Evolutionary conservation across 2,797 vertebrate genomes (phyloP).

Genomic region (Pantherophis vulpinus): DNA sequence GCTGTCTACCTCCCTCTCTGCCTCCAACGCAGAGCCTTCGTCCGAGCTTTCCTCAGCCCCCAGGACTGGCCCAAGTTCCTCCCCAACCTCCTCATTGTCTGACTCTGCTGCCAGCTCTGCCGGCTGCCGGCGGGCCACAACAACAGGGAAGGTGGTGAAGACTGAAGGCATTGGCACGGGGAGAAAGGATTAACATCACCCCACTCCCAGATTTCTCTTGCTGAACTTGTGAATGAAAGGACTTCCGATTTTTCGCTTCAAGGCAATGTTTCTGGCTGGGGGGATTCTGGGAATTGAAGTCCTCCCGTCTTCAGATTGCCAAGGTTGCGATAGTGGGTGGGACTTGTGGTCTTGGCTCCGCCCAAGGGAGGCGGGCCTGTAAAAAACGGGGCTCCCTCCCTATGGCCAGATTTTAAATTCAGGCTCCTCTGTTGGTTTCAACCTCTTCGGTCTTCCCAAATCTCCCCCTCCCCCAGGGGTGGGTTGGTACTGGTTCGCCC

Average conservation of each 20-base stretch:
- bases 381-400: not conserved
- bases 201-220: not conserved
- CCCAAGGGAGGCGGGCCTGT: too few species aligned
- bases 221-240: not conserved
- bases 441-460: not conserved
- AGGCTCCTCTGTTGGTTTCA: too few species aligned
- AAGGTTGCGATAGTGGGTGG: not conserved
- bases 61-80: too few species aligned
- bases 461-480: not conserved
- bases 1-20: too few species aligned
- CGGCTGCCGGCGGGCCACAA: too few species aligned
- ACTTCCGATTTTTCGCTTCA: not conserved
- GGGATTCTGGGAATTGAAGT: not conserved
- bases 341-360: too few species aligned
- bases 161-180: fast-evolving
- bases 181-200: too few species aligned
- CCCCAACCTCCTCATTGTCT: too few species aligned
- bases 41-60: too few species aligned
- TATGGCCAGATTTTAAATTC: not conserved
- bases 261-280: not conserved
- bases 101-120: too few species aligned
- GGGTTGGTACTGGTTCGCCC: too few species aligned
- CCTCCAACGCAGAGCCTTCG: too few species aligned
- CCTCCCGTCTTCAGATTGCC: not conserved
- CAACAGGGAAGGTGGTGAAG: not conserved